A percentile compares a stretch with the other conserved stretches of the same genome.
Evolutionary conservation across 1,140 invertebrate genomes (phyloP).

Genomic region (Thaumatotibia leucotreta): DNA sequence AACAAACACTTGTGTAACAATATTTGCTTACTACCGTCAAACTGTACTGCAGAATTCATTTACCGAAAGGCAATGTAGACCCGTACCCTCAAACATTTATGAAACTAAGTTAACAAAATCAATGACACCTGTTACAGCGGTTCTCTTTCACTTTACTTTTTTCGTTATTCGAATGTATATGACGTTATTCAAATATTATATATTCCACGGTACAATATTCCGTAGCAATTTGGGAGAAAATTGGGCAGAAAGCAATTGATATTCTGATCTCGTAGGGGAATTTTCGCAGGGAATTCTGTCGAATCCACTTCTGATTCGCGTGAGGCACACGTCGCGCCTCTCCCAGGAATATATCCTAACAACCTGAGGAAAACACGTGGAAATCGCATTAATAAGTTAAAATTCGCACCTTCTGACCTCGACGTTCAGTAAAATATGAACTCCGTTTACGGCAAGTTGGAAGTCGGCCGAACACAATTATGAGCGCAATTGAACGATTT

Average conservation of each 20-base stretch:
- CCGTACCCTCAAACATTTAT: slow-evolving; percentile 21
- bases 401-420: slow-evolving; percentile 2
- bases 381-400: slow-evolving; percentile 25
- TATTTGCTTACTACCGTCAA: background rate
- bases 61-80: background rate
- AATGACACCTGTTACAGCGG: slow-evolving; percentile 45
- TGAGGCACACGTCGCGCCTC: slow-evolving; percentile 26
- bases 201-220: slow-evolving; percentile 48
- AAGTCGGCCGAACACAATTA: slow-evolving; percentile 8
- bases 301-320: slow-evolving; percentile 44
- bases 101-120: slow-evolving; percentile 38
- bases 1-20: background rate
- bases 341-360: slow-evolving; percentile 25
- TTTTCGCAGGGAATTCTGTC: slow-evolving; percentile 39
- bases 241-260: slow-evolving; percentile 53
- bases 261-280: slow-evolving; percentile 46
- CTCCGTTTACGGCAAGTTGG: background rate
- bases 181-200: slow-evolving; percentile 51
- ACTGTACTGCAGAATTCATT: background rate
- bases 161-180: slow-evolving; percentile 34
- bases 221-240: slow-evolving; percentile 51
- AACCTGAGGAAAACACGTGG: slow-evolving; percentile 21
- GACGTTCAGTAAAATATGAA: background rate
- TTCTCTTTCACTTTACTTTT: slow-evolving; percentile 44
- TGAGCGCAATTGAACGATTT: slow-evolving; percentile 12